Evolutionary conservation across 2,113 vertebrate genomes (phyloP), one percentile per base, ranked within the genome.

Genomic region (Litocranius walleri): DNA sequence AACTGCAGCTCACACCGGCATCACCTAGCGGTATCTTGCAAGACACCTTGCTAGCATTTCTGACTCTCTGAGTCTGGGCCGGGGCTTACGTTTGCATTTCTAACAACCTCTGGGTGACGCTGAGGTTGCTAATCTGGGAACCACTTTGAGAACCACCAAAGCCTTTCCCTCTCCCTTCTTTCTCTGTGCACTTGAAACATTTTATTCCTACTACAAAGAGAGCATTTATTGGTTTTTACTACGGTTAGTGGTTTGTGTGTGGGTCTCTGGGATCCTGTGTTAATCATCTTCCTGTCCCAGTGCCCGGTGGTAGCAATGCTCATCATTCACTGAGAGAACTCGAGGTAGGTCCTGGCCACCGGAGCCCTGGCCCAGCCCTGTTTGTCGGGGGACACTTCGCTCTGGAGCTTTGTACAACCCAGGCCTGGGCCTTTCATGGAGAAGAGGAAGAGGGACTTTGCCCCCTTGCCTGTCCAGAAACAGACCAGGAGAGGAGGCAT

Each of bases 391-490:
- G 36, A 12, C 14, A 2, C n/a, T 89, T 84, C 56, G 62, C 81
- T 77, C 36, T 57, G 89, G 62, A 81, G n/a, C n/a, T 95, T 84
- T 50, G 30, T 19, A 62, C 25, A 40, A 15, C 21, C 36, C 13
- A 25, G 45, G 45, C 25, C 56, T 54, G 48, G 56, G 52, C 89
- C 88, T 59, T 36, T n/a, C 52, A 29, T 0, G 0, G 81, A 48
- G 43, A 90, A 36, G 16, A 57, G 59, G 23, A 81, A 64, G 80
- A 87, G 16, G 48, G 92, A 96, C 87, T 96, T 90, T 87, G 43
- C 52, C 12, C 52, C 3, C 7, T 3, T 30, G 29, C 56, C 59
- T 77, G 64, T 91, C 84, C 15, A 90, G 88, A 96, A 95, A 95
- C n/a, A 84, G 10, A 90, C 71, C n/a, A 81, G 36, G 17, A 96